Evolutionary conservation across 1,140 invertebrate genomes (phyloP).

Genomic region (Macrotrachela quadricornifera): DNA sequence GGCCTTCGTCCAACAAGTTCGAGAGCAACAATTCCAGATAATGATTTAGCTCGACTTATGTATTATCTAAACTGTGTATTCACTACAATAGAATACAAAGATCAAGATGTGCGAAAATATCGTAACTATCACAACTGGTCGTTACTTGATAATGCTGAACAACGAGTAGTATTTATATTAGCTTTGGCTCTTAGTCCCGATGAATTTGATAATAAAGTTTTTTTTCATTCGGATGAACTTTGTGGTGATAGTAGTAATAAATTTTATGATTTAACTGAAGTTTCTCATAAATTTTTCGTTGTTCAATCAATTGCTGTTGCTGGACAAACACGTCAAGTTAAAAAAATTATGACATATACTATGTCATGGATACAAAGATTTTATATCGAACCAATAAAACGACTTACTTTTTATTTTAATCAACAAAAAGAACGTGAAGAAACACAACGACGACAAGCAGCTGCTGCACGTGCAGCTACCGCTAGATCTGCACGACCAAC

Average conservation of each 20-base stretch:
- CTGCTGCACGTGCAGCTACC: no score
- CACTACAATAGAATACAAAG: no score
- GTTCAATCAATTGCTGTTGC: constrained; percentile 10
- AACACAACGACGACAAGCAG: no score
- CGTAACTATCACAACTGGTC: no score
- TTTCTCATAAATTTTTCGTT: constrained; percentile 8
- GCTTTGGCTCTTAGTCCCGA: constrained; percentile 9
- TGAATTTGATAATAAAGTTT: constrained; percentile 8
- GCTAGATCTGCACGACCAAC: no score
- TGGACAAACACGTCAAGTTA: constrained; percentile 7
- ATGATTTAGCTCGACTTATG: constrained; percentile 12
- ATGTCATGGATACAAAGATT: constrained; percentile 11
- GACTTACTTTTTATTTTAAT: no score
- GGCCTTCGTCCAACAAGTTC: constrained; percentile 10
- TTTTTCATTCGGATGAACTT: constrained; percentile 13
- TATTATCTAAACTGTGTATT: constrained; percentile 14
- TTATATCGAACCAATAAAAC: constrained; percentile 10
- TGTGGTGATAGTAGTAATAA: constrained; percentile 11
- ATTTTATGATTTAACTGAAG: constrained; percentile 11
- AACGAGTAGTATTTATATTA: constrained; percentile 2
- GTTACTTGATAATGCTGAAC: constrained; percentile 11
- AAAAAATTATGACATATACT: constrained; percentile 13
- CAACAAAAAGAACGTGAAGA: no score
- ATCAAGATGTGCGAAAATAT: no score
- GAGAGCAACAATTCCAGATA: constrained; percentile 10